Percentiles rank a stretch among this genome's conserved stretches.
Conservation (phyloP, 2,113 vertebrate species). For the Hippocampus comes region DNA sequence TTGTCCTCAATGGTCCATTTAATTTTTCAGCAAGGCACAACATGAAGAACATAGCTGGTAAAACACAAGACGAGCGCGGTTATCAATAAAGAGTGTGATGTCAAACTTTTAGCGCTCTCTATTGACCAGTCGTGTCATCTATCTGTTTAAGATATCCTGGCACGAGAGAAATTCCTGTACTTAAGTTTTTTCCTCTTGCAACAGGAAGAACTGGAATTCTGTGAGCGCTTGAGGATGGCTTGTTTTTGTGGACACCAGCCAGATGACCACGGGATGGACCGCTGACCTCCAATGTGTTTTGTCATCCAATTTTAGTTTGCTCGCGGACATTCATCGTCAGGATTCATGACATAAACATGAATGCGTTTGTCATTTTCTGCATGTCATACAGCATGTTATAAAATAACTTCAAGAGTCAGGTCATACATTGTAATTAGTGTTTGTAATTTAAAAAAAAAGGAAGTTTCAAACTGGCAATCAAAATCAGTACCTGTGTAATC, state of each 20-base stretch:
- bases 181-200: constrained; percentile 17
- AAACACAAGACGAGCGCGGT: not conserved
- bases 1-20: not conserved
- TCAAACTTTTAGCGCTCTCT: no score
- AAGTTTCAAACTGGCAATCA: not conserved
- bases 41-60: not conserved
- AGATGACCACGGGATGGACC: constrained; percentile 83
- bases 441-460: not conserved
- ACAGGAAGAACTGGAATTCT: constrained; percentile 87
- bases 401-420: not conserved
- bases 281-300: constrained; percentile 63
- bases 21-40: not conserved
- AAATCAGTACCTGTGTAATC: not conserved
- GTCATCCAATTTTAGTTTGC: not conserved
- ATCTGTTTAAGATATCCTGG: no score
- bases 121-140: no score
- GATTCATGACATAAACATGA: not conserved
- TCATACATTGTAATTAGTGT: not conserved
- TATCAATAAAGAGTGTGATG: no score
- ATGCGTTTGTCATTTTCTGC: constrained; percentile 3
- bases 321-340: constrained; percentile 10
- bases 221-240: constrained; percentile 67
- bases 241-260: constrained; percentile 73
- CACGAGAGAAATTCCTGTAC: not conserved
- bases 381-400: constrained; percentile 15